Evolutionary conservation across 2,888 invertebrate species (phyloP), one percentile per base, ranked within the genome.

Genomic region (Sarcophaga subvicina): DNA sequence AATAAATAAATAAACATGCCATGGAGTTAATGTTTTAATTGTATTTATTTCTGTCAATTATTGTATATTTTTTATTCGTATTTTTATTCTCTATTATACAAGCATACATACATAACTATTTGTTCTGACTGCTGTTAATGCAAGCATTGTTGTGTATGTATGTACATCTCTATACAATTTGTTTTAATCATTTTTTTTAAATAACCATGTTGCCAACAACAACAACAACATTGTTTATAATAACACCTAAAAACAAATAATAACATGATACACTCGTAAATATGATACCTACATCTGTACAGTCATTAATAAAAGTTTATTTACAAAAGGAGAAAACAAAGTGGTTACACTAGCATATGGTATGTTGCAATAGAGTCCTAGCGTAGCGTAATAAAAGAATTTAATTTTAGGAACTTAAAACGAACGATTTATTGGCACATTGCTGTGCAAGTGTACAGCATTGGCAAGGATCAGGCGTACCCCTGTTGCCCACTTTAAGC

Each of bases 11-110:
- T 37, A 54, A 14, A 12, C 54, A 54, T 12, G 17, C 5, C 17
- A 54, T 14, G 54, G 12, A 14, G 14, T 14, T 77, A 82, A 85
- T 81, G 63, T 73, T 85, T 85, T 87, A 85, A 87, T 85, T 87
- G 79, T 82, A 71, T 80, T 83, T 88, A 75, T 80, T 87, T 80
- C 71, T 76, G 75, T 79, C 63, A 71, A 87, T 78, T 73, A 27
- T 14, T 12, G 10, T 64, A 4, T 60, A 63, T 62, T 37, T 20
- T 22, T 37, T 54, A 14, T 17, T 14, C 66, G 71, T 12, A 2
- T 4, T 12, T 6, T 17, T 14, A n/a, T 62, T 37, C 54, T 75
- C 8, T 49, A 17, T 82, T 37, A 37, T 10, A 37, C 37, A 10
- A 8, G 10, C 8, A 37, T 8, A 8, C 37, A 2, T 37, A 2